phyloP scores from a whole-genome alignment of 1,140 invertebrate species.

The Solenopsis fugax region DNA sequence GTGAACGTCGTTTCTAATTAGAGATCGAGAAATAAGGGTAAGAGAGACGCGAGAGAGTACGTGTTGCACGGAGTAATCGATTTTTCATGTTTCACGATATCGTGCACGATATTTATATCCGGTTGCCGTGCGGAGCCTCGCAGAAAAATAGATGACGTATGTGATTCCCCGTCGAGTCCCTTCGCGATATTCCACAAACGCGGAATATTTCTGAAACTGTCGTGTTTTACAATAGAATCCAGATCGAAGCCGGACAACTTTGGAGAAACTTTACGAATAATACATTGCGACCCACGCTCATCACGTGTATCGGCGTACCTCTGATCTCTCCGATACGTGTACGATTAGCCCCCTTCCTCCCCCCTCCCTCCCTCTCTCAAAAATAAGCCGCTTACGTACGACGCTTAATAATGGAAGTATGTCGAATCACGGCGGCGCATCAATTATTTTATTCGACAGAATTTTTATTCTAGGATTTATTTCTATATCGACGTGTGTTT shows the following conservation, averaged over 20 bases:
- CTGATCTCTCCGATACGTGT: background rate
- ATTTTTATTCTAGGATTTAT: conserved; percentile 33
- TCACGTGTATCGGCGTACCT: background rate
- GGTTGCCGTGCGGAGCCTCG: background rate
- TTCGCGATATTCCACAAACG: background rate
- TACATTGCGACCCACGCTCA: background rate
- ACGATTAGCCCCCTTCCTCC: background rate
- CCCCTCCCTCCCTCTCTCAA: background rate
- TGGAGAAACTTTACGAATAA: conserved; percentile 40
- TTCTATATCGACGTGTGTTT: conserved; percentile 5
- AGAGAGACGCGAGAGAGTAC: too few species aligned
- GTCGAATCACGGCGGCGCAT: conserved; percentile 2
- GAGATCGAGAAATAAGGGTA: background rate
- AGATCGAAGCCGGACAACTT: conserved; percentile 28
- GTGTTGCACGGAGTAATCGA: background rate
- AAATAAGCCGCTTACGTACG: conserved; percentile 17
- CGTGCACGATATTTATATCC: conserved; percentile 21
- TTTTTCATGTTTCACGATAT: too few species aligned
- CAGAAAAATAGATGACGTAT: background rate
- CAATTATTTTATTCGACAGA: background rate
- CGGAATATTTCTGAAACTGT: conserved; percentile 9
- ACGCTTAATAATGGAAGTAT: conserved; percentile 17
- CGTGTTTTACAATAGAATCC: conserved; percentile 11
- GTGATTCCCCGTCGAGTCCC: background rate
- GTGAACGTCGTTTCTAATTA: background rate